A percentile compares a stretch with the other conserved stretches of the same genome.
These are phyloP conservation scores for Laspeyria flexula DNA, from an alignment of 2,888 invertebrate species.

Conservation along the genomic window DNA sequence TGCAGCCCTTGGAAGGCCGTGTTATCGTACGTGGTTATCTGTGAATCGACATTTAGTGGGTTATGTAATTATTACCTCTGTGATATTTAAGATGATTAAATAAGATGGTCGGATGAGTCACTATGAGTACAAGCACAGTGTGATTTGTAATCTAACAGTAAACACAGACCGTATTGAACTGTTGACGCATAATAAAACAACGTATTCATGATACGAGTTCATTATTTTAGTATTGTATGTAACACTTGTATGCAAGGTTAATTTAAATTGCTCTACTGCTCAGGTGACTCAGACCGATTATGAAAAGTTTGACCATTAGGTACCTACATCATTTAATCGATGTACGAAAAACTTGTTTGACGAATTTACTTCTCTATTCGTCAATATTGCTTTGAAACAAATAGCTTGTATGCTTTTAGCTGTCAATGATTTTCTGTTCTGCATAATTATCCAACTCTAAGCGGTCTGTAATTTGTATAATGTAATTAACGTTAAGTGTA, in stretches of 20 bases:
- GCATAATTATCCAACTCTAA: slow-evolving; percentile 26
- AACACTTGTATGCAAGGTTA: slow-evolving; percentile 33
- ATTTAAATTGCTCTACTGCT: slow-evolving; percentile 25
- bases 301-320: background rate
- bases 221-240: slow-evolving; percentile 28
- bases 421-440: slow-evolving; percentile 4
- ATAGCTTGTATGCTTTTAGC: background rate
- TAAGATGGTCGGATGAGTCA: slow-evolving; percentile 67
- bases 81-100: slow-evolving; percentile 78
- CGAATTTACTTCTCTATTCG: too few species aligned
- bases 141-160: slow-evolving; percentile 65
- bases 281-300: slow-evolving; percentile 32
- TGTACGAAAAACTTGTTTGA: too few species aligned
- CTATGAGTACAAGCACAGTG: slow-evolving; percentile 47
- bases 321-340: background rate
- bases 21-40: slow-evolving; percentile 30
- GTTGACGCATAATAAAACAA: slow-evolving; percentile 55
- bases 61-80: slow-evolving; percentile 75
- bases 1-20: slow-evolving; percentile 25
- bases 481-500: too few species aligned
- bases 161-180: slow-evolving; percentile 46
- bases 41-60: slow-evolving; percentile 44
- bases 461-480: background rate
- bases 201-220: slow-evolving; percentile 32
- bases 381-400: too few species aligned